These are phyloP conservation scores for Eulimnadia texana DNA, from an alignment of 1,140 invertebrate genomes.

Conservation along the genomic window DNA sequence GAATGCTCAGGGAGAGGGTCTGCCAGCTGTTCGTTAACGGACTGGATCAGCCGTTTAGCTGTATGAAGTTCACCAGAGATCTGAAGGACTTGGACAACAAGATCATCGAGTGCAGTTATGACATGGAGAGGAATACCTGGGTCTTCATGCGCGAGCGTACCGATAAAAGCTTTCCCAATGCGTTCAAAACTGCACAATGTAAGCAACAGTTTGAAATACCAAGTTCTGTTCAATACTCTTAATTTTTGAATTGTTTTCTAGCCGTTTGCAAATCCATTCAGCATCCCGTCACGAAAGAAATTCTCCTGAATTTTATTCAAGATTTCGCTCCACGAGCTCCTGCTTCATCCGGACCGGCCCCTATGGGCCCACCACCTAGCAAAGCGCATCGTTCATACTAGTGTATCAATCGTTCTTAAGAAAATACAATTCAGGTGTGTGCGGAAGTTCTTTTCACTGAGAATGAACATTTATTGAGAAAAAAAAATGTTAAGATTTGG, in stretches of 20 bases:
- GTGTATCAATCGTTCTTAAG: too few species aligned
- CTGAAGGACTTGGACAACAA: slow-evolving; percentile 72
- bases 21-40: slow-evolving; percentile 69
- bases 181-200: slow-evolving; percentile 62
- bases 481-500: too few species aligned
- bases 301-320: slow-evolving; percentile 56
- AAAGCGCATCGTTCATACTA: background rate
- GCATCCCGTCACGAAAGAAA: slow-evolving; percentile 65
- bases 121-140: slow-evolving; percentile 53
- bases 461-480: too few species aligned
- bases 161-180: slow-evolving; percentile 95
- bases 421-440: too few species aligned
- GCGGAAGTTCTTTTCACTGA: too few species aligned
- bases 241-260: slow-evolving; percentile 19
- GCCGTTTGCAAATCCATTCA: slow-evolving; percentile 41
- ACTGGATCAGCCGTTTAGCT: slow-evolving; percentile 43
- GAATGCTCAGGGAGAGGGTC: slow-evolving; percentile 54
- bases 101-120: slow-evolving; percentile 86
- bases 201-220: slow-evolving; percentile 16
- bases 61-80: slow-evolving; percentile 60
- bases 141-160: slow-evolving; percentile 89
- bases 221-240: background rate
- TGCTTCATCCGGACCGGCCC: slow-evolving; percentile 21
- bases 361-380: slow-evolving; percentile 6
- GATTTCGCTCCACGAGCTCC: slow-evolving; percentile 38